phyloP scores from a whole-genome alignment of 2,113 vertebrate species.

The Tiliqua scincoides region DNA sequence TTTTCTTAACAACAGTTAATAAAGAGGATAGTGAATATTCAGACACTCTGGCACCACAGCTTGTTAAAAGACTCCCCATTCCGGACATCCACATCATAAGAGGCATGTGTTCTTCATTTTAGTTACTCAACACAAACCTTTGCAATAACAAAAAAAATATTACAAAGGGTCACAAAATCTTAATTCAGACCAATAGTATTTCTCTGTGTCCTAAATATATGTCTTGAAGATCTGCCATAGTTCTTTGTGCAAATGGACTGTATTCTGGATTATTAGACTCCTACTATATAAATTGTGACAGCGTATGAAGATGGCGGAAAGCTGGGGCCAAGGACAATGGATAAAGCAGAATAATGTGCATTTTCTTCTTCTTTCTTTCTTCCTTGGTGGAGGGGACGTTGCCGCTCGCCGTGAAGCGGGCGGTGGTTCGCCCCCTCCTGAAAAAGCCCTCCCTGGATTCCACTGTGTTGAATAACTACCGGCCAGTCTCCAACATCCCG shows the following conservation, averaged over 20 bases:
- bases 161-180: not conserved
- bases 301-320: not conserved
- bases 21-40: not conserved
- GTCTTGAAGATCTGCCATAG: not conserved
- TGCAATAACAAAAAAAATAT: not conserved
- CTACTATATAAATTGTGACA: not conserved
- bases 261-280: not conserved
- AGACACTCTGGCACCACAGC: constrained; percentile 13
- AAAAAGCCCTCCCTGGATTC: no score
- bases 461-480: no score
- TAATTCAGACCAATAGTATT: not conserved
- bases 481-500: no score
- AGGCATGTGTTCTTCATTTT: constrained; percentile 23
- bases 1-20: not conserved
- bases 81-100: not conserved
- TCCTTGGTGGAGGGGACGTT: no score
- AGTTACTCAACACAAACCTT: not conserved
- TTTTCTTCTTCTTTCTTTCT: no score
- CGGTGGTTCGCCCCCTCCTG: no score
- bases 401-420: no score
- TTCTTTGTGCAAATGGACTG: not conserved
- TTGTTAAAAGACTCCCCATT: constrained; percentile 15
- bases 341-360: not conserved
- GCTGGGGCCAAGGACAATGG: not conserved
- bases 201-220: not conserved